Evolutionary conservation across 2,888 invertebrate species (phyloP).

Genomic region (Amblyjoppa proteus): DNA sequence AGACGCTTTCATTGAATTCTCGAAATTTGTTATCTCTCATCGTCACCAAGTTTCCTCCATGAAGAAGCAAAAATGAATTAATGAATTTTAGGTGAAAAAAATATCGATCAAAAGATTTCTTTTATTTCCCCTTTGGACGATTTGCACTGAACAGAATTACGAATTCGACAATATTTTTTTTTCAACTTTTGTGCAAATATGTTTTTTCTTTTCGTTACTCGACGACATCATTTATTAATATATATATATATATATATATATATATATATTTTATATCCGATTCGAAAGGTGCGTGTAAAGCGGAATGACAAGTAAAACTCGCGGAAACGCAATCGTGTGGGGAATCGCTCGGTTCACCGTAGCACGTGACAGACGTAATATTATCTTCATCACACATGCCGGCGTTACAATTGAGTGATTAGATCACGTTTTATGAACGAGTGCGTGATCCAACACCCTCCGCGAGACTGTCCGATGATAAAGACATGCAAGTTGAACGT

Average conservation of each 20-base stretch:
- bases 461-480: constrained; percentile 41
- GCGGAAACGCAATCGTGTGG: constrained; percentile 25
- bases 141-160: not conserved
- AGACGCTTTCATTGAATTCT: too few relatives aligned
- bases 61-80: too few relatives aligned
- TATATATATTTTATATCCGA: constrained; percentile 5
- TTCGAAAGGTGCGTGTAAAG: not conserved
- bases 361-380: constrained; percentile 65
- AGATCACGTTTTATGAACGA: constrained; percentile 59
- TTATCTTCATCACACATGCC: constrained; percentile 61
- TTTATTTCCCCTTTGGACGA: not conserved
- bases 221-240: not conserved
- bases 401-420: constrained; percentile 66
- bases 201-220: not conserved
- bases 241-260: not conserved
- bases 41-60: too few relatives aligned
- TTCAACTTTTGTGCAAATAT: not conserved
- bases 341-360: constrained; percentile 9
- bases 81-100: not conserved
- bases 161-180: not conserved
- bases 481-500: constrained; percentile 19
- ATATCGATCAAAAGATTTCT: not conserved
- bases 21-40: too few relatives aligned
- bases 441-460: constrained; percentile 61
- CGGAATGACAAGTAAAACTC: not conserved